Evolutionary conservation across 2,888 invertebrate genomes (phyloP).

Genomic region (Tenthredo scrophulariae): DNA sequence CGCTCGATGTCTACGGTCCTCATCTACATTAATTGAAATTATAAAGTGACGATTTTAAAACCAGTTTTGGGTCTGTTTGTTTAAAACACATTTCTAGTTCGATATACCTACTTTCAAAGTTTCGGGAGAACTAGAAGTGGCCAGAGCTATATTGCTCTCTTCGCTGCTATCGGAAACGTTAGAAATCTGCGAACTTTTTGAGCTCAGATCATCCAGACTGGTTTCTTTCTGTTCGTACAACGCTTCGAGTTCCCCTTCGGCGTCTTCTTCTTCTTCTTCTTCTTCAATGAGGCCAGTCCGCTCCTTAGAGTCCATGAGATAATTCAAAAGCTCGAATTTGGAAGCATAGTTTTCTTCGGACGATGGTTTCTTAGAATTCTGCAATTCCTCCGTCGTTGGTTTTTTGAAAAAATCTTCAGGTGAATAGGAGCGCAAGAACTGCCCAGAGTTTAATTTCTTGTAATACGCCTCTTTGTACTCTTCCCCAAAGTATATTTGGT

Average conservation of each 20-base stretch:
- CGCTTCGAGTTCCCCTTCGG: constrained; percentile 79
- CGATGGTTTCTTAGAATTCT: constrained; percentile 83
- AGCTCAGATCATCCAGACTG: constrained; percentile 81
- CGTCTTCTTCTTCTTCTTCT: constrained; percentile 81
- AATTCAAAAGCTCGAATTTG: constrained; percentile 93
- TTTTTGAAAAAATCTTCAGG: constrained; percentile 72
- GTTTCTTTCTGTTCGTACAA: constrained; percentile 79
- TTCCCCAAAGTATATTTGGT: constrained; percentile 81
- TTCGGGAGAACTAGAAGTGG: constrained; percentile 73
- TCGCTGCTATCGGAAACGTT: constrained; percentile 93
- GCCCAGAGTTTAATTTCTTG: constrained; percentile 67
- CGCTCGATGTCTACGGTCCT: constrained; percentile 89
- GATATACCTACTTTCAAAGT: constrained; percentile 69
- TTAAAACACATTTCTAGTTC: background rate
- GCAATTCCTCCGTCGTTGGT: constrained; percentile 15
- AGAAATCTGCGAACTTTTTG: constrained; percentile 88
- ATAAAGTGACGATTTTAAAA: constrained; percentile 31
- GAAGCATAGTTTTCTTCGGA: constrained; percentile 79
- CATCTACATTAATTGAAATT: constrained; percentile 64
- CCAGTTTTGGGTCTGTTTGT: background rate
- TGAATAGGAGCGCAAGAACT: constrained; percentile 69
- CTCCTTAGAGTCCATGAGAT: constrained; percentile 92
- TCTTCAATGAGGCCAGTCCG: constrained; percentile 63
- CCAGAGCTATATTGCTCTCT: constrained; percentile 85
- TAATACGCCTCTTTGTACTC: constrained; percentile 70